Evolutionary conservation across 2,113 vertebrate genomes (phyloP).

Genomic region (Python bivittatus): DNA sequence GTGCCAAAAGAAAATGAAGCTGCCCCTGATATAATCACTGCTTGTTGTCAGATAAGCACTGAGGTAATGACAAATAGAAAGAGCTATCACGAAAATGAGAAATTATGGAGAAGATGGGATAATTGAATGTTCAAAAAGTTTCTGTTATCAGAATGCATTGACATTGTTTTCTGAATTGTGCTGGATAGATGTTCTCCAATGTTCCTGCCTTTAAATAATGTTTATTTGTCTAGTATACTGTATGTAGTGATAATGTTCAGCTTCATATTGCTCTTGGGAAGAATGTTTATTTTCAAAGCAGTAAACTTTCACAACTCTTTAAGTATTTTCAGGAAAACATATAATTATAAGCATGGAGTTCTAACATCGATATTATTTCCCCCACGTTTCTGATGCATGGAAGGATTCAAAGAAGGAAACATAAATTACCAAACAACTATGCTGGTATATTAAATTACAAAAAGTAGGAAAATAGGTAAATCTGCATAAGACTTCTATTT

Average conservation of each 20-base stretch:
- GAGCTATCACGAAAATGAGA: slow-evolving; percentile 22
- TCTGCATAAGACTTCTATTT: not conserved
- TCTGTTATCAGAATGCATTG: not conserved
- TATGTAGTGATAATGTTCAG: fast-evolving
- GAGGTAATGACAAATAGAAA: slow-evolving; percentile 56
- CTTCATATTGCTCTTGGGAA: not conserved
- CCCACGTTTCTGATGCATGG: not conserved
- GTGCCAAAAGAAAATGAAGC: slow-evolving; percentile 59
- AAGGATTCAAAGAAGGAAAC: not conserved
- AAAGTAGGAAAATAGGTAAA: not conserved
- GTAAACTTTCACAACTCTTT: fast-evolving
- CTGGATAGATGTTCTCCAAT: not conserved
- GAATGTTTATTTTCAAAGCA: not conserved
- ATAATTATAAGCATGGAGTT: fast-evolving
- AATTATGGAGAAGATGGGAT: slow-evolving; percentile 42
- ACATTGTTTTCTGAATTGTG: not conserved
- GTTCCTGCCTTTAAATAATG: fast-evolving
- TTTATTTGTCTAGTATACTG: not conserved
- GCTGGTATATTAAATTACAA: not conserved
- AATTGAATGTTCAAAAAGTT: slow-evolving; percentile 36
- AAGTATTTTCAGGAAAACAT: fast-evolving
- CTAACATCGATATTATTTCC: not conserved
- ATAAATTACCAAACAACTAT: not conserved
- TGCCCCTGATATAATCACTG: slow-evolving; percentile 46
- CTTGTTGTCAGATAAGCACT: slow-evolving; percentile 59